A percentile compares a stretch with the other conserved stretches of the same genome.
These are phyloP conservation scores for Lycophotia porphyrea DNA, from an alignment of 2,888 invertebrate species.

Conservation along the genomic window DNA sequence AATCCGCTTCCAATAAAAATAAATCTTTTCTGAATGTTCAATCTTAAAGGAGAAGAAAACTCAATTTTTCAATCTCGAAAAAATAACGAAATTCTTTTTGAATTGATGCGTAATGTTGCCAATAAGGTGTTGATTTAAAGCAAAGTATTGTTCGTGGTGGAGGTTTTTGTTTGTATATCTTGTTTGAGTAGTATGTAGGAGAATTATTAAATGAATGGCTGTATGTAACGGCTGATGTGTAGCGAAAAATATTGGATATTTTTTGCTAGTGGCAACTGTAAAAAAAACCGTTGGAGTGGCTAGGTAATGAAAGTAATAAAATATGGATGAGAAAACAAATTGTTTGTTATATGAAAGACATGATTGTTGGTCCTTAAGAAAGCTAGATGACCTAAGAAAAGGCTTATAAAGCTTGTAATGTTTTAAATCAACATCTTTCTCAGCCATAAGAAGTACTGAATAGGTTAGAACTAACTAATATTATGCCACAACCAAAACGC, in stretches of 20 bases:
- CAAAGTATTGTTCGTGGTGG: slow-evolving; percentile 8
- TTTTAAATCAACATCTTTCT: slow-evolving; percentile 54
- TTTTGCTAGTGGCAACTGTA: not conserved
- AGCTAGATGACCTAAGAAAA: slow-evolving; percentile 6
- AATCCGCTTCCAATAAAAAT: slow-evolving; percentile 4
- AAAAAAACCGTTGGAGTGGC: not conserved
- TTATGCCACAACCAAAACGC: slow-evolving; percentile 48
- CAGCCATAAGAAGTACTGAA: slow-evolving; percentile 45
- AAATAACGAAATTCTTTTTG: slow-evolving; percentile 1
- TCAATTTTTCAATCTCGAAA: slow-evolving; percentile 4
- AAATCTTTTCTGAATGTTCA: not conserved
- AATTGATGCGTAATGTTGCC: slow-evolving; percentile 30
- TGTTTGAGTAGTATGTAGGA: slow-evolving; percentile 16
- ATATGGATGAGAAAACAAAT: not conserved
- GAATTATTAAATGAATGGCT: not conserved
- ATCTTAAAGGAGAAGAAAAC: not conserved
- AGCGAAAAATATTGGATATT: not conserved
- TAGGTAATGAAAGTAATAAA: not conserved
- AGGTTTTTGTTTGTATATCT: not conserved
- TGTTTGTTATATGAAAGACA: not conserved
- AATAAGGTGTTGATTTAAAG: slow-evolving; percentile 51
- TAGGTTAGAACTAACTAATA: slow-evolving; percentile 42
- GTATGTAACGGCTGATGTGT: too few species aligned
- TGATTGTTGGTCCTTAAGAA: not conserved
- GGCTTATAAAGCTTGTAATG: slow-evolving; percentile 14